Evolutionary conservation across 2,113 vertebrate species (phyloP).

Genomic region (Upupa epops): DNA sequence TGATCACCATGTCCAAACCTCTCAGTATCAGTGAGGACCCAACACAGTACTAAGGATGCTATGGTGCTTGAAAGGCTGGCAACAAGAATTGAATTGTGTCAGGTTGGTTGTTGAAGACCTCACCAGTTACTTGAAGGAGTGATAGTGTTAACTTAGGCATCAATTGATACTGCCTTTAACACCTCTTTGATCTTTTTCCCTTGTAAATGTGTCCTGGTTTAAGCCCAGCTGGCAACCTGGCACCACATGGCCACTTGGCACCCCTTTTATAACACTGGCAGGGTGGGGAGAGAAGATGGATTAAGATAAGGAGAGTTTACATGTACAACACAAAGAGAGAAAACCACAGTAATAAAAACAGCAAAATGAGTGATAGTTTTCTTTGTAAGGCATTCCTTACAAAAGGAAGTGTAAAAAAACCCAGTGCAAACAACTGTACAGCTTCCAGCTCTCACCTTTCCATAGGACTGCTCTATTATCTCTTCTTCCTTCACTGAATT

Average conservation of each 20-base stretch:
- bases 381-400: not conserved
- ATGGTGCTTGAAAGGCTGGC: not conserved
- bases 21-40: not conserved
- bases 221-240: too few relatives aligned
- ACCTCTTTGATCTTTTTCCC: not conserved
- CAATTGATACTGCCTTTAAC: not conserved
- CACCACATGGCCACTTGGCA: too few relatives aligned
- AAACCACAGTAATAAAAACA: too few relatives aligned
- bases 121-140: not conserved
- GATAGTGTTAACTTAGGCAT: not conserved
- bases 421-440: not conserved
- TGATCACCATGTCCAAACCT: rapidly evolving
- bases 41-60: not conserved
- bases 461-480: not conserved
- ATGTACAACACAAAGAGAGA: too few relatives aligned
- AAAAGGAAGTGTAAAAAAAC: not conserved
- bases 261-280: too few relatives aligned
- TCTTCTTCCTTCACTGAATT: not conserved
- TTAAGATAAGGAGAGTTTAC: too few relatives aligned
- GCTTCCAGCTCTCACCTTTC: not conserved
- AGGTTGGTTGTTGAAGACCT: not conserved
- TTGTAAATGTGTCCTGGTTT: not conserved
- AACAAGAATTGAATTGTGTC: not conserved
- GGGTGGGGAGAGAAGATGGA: too few relatives aligned
- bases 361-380: too few relatives aligned